These are phyloP conservation scores for Eilema depressum DNA, from an alignment of 2,888 invertebrate genomes.

Conservation along the genomic window DNA sequence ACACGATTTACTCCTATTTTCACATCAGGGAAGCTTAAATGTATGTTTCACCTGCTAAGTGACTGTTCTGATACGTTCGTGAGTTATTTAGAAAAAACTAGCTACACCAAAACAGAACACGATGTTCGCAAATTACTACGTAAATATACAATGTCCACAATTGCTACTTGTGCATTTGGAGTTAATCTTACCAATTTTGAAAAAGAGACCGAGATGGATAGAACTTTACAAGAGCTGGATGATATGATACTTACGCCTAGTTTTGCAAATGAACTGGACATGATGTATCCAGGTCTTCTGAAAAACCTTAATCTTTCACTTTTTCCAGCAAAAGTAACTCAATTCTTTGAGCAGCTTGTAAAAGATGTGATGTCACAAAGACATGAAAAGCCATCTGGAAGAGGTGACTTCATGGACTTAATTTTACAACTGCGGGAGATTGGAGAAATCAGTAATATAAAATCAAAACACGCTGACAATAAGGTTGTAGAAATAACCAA, in stretches of 20 bases:
- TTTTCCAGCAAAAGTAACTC: slow-evolving; percentile 44
- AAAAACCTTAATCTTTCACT: slow-evolving; percentile 51
- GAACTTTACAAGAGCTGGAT: slow-evolving; percentile 36
- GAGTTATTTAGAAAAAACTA: slow-evolving; percentile 42
- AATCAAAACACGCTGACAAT: slow-evolving; percentile 27
- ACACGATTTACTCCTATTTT: slow-evolving; percentile 64
- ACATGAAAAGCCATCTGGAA: slow-evolving; percentile 50
- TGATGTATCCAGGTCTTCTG: slow-evolving; percentile 61
- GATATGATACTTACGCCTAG: slow-evolving; percentile 28
- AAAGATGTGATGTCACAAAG: slow-evolving; percentile 51
- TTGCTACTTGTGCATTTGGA: slow-evolving; percentile 60
- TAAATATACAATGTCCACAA: slow-evolving; percentile 56
- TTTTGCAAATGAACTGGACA: slow-evolving; percentile 47
- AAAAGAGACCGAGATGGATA: slow-evolving; percentile 40
- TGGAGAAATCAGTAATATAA: slow-evolving; percentile 45
- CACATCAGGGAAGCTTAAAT: slow-evolving; percentile 64
- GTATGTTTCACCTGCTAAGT: slow-evolving; percentile 61
- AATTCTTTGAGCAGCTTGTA: slow-evolving; percentile 55
- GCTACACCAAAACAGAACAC: slow-evolving; percentile 41
- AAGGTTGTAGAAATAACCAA: slow-evolving; percentile 58
- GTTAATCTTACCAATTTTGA: slow-evolving; percentile 50
- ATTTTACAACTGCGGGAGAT: slow-evolving; percentile 58
- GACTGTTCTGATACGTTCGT: slow-evolving; percentile 57
- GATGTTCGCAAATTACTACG: slow-evolving; percentile 51
- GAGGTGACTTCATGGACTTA: slow-evolving; percentile 65